Base-by-base conservation (phyloP, 2,113 vertebrate genomes). In the Laticauda laticaudata region DNA sequence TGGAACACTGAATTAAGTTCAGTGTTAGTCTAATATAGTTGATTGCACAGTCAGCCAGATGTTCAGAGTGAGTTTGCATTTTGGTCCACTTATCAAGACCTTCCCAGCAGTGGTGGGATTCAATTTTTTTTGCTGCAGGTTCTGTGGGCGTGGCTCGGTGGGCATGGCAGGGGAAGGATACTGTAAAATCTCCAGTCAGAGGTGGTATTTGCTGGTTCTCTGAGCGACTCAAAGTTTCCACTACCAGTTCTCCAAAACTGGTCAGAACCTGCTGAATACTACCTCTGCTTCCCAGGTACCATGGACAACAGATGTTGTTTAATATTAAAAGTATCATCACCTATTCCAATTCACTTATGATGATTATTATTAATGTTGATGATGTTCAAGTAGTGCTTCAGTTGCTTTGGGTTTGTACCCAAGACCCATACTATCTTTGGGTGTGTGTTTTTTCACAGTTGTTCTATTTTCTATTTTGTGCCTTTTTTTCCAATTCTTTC, bases 401-500 rank as follows among this genome's bases (percentile, higher is more conserved):
- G 26, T 64, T 64, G 61, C 26, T 64, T n/a, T 64, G 29, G 29
- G 11, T 64, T 64, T 64, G 11, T 64, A 64, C 29, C 26, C 61
- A 64, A 64, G 29, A 64, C 61, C 11, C 2, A 5, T n/a, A 64
- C 29, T n/a, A n/a, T n/a, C 10, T n/a, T 64, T 64, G 29, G 8
- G 23, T 59, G 56, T 15, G 3, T 18, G 1, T 10, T 64, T 14
- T 64, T n/a, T n/a, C 61, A 29, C 26, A 64, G 61, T 64, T 64
- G 24, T 61, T 64, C 26, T 64, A 29, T 64, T 29, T 48, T 12
- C 24, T 5, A 64, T 64, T 29, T 64, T 64, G 61, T 64, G 11
- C n/a, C 0, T 2, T 1, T 0, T 2, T 2, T 0, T 2, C 4
- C 57, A 61, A 64, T n/a, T n/a, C 26, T 64, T 64, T 64, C 29